Conservation (phyloP, 2,113 vertebrate species). For the Myanophis thanlyinensis region DNA sequence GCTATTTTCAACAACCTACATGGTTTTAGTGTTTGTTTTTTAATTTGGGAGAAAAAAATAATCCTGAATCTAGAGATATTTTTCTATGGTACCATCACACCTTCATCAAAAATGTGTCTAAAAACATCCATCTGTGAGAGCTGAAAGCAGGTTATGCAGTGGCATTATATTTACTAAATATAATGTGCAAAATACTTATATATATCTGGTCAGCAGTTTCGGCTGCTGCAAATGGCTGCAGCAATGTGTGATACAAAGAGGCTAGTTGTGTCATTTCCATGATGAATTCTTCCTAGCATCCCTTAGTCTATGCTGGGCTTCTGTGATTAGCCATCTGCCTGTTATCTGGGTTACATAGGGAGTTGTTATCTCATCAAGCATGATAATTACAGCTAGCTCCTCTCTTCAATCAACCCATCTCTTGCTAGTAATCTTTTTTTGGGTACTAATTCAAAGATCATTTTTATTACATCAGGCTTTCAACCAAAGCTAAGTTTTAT, state of each 20-base stretch:
- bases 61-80: not conserved
- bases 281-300: not conserved
- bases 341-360: not conserved
- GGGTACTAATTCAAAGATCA: not conserved
- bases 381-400: not conserved
- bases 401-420: not conserved
- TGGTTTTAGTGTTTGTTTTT: not conserved
- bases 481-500: not conserved
- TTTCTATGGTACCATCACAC: not conserved
- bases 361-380: not conserved
- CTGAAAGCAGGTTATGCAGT: not conserved
- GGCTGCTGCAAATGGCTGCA: not conserved
- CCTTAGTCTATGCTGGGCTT: not conserved
- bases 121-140: not conserved
- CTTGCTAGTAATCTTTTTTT: not conserved
- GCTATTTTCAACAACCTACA: not conserved
- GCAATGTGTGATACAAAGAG: not conserved
- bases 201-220: not conserved
- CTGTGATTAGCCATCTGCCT: not conserved
- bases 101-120: not conserved
- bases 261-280: not conserved
- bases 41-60: not conserved
- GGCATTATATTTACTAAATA: not conserved
- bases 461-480: not conserved
- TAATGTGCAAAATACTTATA: not conserved